Evolutionary conservation across 1,140 invertebrate species (phyloP).

Genomic region (Drosophila orena): DNA sequence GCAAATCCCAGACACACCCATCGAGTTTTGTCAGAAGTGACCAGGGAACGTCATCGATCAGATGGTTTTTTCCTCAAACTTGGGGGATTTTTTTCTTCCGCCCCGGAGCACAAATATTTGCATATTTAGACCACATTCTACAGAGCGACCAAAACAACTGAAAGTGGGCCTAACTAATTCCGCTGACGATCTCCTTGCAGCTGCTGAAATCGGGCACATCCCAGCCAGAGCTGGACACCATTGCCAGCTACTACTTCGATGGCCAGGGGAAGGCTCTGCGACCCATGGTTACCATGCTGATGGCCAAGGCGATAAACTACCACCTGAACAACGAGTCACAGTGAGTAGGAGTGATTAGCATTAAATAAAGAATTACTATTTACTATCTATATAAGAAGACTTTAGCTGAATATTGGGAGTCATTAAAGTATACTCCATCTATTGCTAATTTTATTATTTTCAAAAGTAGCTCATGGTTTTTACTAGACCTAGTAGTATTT

Average conservation of each 20-base stretch:
- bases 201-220: conserved; percentile 91
- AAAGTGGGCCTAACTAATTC: neutral
- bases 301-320: conserved; percentile 96
- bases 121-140: conserved; percentile 12
- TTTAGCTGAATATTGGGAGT: neutral
- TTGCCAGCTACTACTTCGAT: conserved; percentile 98
- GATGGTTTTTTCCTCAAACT: conserved; percentile 29
- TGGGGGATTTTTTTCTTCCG: neutral
- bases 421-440: neutral
- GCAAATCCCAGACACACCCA: too few species aligned
- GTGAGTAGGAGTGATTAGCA: conserved; percentile 85
- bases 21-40: conserved; percentile 2
- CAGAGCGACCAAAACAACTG: neutral
- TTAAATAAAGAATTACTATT: neutral
- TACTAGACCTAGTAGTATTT: neutral
- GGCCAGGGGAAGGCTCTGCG: conserved; percentile 97
- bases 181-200: conserved; percentile 85
- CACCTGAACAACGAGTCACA: conserved; percentile 94
- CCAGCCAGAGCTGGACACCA: conserved; percentile 92
- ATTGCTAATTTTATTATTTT: neutral
- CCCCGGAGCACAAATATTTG: conserved; percentile 33
- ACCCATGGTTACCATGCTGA: conserved; percentile 95
- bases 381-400: neutral
- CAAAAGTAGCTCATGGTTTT: too few species aligned
- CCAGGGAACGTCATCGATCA: conserved; percentile 24